Evolutionary conservation across 2,797 vertebrate genomes (phyloP), one percentile per base, ranked within the genome.

Genomic region (Epinephelus awoara): DNA sequence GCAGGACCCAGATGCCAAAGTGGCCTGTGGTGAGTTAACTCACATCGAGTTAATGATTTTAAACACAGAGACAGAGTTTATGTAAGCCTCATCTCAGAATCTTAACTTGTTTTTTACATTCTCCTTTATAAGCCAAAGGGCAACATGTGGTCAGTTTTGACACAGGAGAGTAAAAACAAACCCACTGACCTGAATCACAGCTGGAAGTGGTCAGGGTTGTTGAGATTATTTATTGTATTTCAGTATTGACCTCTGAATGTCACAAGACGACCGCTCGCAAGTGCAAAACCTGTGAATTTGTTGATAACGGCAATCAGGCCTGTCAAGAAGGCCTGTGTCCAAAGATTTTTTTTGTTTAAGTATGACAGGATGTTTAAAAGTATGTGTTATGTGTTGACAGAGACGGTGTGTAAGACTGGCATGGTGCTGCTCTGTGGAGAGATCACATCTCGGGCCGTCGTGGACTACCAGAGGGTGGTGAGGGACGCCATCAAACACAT

Each of bases 401-500:
- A 99, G 94, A 98, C 98, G 0, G 97, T 99, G 25, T 99, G 98
- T 75, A 99, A 99, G 94, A 99, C 98, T 0, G 98, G 98, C 58
- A 99, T 99, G 98, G 98, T 99, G 80, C 80, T 99, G 75, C 97
- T 99, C 52, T 99, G 98, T 2, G 98, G 98, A 1, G 98, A 99
- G 93, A 99, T 99, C 94, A 99, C 98, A 40, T 99, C 98, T 12
- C 83, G 83, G 54, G 98, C 97, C 46, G 95, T 95, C 40, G 97
- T 99, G 76, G 98, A 99, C 94, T 99, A 99, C 89, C 98, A 99
- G 94, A 97, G 93, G 83, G 96, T 99, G 49, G 98, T 99, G 83
- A 96, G 98, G 83, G 97, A 98, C 46, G 85, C 98, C 85, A 98
- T 99, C 90, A 97, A 94, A 85, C 92, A 97, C 88, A 99, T 99